Conservation (phyloP, 2,113 vertebrate species). For the Ptilorrhoa leucosticta region DNA sequence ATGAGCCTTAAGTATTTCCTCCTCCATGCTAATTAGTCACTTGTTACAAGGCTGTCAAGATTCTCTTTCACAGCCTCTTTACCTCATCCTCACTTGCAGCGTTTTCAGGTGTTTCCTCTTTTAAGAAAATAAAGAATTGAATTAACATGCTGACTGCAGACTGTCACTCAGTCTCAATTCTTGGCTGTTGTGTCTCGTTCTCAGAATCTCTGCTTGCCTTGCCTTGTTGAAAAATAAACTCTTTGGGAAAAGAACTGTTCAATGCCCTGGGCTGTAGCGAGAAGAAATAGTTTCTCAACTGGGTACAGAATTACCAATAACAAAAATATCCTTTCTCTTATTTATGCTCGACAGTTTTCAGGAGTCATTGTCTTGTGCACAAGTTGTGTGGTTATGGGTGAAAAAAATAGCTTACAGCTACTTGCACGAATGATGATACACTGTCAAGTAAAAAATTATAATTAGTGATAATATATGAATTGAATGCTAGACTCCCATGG, state of each 20-base stretch:
- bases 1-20: background rate
- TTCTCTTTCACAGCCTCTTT: background rate
- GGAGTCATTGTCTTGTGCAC: background rate
- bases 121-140: background rate
- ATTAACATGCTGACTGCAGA: background rate
- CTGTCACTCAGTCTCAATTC: background rate
- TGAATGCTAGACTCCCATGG: background rate
- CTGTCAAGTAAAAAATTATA: background rate
- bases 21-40: background rate
- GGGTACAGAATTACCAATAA: background rate
- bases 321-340: conserved; percentile 3
- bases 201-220: background rate
- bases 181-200: background rate
- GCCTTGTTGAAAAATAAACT: background rate
- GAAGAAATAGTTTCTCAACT: background rate
- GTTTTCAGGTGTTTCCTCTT: background rate
- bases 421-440: background rate
- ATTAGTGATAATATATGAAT: conserved; percentile 17
- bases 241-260: background rate
- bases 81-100: background rate
- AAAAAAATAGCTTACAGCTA: background rate
- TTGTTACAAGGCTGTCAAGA: background rate
- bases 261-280: background rate
- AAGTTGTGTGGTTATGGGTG: background rate
- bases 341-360: background rate